Conservation (phyloP, 2,888 invertebrate species). For the Drosophila colorata region DNA sequence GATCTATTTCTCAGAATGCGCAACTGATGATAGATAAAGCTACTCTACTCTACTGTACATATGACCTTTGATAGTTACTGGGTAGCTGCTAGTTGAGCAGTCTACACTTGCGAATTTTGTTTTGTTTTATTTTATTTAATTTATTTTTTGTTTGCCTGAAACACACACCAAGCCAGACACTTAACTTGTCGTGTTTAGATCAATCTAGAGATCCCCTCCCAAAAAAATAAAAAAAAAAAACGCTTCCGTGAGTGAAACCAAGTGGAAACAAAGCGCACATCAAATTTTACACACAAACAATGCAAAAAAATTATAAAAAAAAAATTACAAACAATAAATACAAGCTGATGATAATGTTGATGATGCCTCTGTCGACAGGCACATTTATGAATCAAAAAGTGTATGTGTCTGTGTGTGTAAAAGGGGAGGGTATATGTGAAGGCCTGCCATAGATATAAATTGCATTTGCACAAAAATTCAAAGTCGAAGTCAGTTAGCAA, state of each 20-base stretch:
- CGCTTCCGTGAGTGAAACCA: conserved; percentile 32
- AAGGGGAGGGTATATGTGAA: not conserved
- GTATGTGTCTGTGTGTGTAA: not conserved
- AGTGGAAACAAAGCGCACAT: conserved; percentile 16
- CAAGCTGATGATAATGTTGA: conserved; percentile 10
- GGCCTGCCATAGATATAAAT: conserved; percentile 24
- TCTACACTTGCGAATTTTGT: not conserved
- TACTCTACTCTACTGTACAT: too few relatives aligned
- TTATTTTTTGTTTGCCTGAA: conserved; percentile 2
- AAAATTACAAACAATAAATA: conserved; percentile 18
- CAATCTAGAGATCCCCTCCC: conserved; percentile 19
- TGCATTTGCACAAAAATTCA: conserved; percentile 59
- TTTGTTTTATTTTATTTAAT: not conserved
- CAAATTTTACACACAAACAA: conserved; percentile 14
- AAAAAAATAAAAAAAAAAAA: not conserved
- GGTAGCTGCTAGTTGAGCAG: conserved; percentile 1
- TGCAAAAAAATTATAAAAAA: not conserved
- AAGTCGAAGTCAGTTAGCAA: conserved; percentile 65
- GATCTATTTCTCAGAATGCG: not conserved
- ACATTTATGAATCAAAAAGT: conserved; percentile 1
- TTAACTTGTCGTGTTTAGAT: conserved; percentile 32
- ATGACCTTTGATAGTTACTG: not conserved
- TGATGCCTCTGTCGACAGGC: conserved; percentile 13
- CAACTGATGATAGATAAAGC: not conserved
- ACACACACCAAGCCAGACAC: conserved; percentile 4